Conservation (phyloP, 2,888 invertebrate species). For the Schizotus pectinicornis region DNA sequence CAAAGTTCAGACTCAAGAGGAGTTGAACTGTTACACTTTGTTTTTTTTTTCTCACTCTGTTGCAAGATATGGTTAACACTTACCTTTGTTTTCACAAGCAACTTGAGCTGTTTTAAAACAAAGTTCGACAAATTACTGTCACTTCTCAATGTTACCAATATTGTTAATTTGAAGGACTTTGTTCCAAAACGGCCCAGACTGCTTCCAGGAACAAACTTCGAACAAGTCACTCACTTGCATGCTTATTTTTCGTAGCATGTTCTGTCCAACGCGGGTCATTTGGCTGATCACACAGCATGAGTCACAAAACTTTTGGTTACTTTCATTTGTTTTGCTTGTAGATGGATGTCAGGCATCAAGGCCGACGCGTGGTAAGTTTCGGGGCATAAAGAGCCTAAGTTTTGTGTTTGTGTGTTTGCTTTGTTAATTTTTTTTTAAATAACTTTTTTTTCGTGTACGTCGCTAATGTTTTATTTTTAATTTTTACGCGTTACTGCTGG, state of each 20-base stretch:
- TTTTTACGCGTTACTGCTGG: not conserved
- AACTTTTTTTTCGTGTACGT: not conserved
- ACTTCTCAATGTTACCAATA: too few relatives aligned
- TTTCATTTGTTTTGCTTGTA: conserved; percentile 61
- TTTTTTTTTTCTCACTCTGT: too few relatives aligned
- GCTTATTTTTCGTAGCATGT: not conserved
- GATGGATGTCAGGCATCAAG: conserved; percentile 61
- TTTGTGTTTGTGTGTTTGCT: conserved; percentile 22
- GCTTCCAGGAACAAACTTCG: too few relatives aligned
- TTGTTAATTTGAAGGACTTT: too few relatives aligned
- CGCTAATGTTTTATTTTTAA: not conserved
- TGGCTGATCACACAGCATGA: conserved; percentile 22
- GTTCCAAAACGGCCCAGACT: too few relatives aligned
- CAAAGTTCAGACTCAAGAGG: too few relatives aligned
- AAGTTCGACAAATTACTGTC: too few relatives aligned
- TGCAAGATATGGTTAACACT: too few relatives aligned
- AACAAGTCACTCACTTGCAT: not conserved
- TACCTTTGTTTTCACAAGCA: too few relatives aligned
- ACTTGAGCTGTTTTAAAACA: too few relatives aligned
- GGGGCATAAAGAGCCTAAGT: conserved; percentile 17
- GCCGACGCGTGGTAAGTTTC: conserved; percentile 57
- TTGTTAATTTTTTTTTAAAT: conserved; percentile 17
- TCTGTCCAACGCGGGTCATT: not conserved
- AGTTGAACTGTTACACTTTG: too few relatives aligned
- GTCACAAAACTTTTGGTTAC: conserved; percentile 45